Evolutionary conservation across 2,888 invertebrate genomes (phyloP).

Genomic region (Strigamia transsilvanica): DNA sequence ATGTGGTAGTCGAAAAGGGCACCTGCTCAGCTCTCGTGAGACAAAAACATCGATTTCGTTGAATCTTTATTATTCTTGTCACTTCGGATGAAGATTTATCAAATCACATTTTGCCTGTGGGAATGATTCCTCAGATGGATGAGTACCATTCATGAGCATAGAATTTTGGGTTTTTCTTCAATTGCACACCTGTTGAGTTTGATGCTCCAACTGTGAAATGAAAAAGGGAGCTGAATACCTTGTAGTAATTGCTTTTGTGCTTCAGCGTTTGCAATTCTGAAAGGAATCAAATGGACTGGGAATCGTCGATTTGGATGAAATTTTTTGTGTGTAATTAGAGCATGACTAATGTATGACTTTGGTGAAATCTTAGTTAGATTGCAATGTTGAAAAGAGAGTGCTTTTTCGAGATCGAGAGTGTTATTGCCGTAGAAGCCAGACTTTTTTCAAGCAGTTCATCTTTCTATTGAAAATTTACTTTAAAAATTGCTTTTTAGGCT

Average conservation of each 20-base stretch:
- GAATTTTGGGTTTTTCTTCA: background rate
- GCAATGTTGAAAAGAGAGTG: too few species aligned
- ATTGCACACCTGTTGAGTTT: background rate
- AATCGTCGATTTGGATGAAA: background rate
- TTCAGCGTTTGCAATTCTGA: background rate
- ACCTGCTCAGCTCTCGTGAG: background rate
- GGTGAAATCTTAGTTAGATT: background rate
- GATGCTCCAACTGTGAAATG: background rate
- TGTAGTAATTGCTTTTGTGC: background rate
- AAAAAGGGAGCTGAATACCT: background rate
- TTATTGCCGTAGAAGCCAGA: too few species aligned
- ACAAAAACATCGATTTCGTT: background rate
- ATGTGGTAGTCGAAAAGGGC: background rate
- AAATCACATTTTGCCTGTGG: background rate
- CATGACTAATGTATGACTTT: background rate
- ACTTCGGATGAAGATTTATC: background rate
- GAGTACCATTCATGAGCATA: background rate
- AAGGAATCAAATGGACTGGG: background rate
- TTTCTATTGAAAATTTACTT: too few species aligned
- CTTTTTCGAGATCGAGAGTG: too few species aligned
- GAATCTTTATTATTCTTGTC: background rate
- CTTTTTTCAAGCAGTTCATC: too few species aligned
- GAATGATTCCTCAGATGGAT: background rate
- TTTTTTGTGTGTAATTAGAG: background rate
- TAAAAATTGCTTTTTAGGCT: too few species aligned